Evolutionary conservation across 2,113 vertebrate species (phyloP), one percentile per base, ranked within the genome.

Genomic region (Psophia crepitans): DNA sequence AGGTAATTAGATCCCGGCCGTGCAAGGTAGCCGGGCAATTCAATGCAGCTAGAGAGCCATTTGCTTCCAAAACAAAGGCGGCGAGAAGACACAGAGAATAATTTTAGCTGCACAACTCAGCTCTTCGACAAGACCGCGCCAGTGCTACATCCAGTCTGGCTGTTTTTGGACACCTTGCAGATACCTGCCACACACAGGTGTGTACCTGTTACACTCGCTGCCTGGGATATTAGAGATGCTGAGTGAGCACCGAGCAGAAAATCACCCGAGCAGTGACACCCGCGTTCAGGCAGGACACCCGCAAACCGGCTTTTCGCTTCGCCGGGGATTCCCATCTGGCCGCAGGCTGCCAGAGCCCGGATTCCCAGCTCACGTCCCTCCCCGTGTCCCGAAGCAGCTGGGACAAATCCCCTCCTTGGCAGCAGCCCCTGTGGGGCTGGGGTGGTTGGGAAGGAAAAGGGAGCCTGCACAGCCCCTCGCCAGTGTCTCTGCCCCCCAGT

Each of bases 1-100:
- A 84, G 96, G 95, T 96, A 97, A 96, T 95, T 91, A 90, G 97
- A 97, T 96, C 91, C 96, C 0, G 27, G 95, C 78, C 63, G 8
- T 90, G 92, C 78, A 84, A 93, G 95, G 84, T 83, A 96, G 75
- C 89, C 39, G 16, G 89, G 91, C 96, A 75, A 91, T 96, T 90
- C 84, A 94, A 92, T 92, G 96, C 92, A 96, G 86, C 80, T 65
- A 60, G 63, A 91, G 71, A 70, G 68, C 78, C 68, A 49, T 93
- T 95, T 93, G 84, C 96, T 95, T 96, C 86, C 90, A 43, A 95
- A 94, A 96, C 93, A 96, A 96, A 95, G 86, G 61, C 7, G 1
- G 73, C 5, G 28, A 68, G n/a, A 54, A 89, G 78, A 84, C 46
- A 32, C 18, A 37, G 22, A 63, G 58, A 78, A 76, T 18, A 92